phyloP scores from a whole-genome alignment of 2,113 vertebrate genomes.

The Geococcyx californianus region DNA sequence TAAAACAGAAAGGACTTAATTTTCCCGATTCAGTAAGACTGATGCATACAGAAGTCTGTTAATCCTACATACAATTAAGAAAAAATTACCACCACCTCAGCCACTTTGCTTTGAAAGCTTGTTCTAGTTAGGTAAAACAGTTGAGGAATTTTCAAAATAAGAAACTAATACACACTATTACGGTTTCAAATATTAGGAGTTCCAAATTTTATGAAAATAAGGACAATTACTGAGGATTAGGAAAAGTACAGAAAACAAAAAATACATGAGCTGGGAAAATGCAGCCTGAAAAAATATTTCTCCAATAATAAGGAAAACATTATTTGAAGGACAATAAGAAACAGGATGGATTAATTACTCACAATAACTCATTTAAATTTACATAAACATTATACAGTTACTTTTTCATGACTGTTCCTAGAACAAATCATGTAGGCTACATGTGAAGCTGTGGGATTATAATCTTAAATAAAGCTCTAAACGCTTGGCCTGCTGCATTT shows the following conservation, averaged over 20 bases:
- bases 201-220: slow-evolving; percentile 15
- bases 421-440: background rate
- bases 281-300: background rate
- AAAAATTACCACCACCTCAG: background rate
- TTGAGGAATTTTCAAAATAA: background rate
- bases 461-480: background rate
- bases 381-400: background rate
- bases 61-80: background rate
- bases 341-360: slow-evolving; percentile 19
- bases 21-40: background rate
- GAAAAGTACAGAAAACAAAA: slow-evolving; percentile 5
- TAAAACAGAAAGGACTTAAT: background rate
- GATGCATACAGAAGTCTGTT: background rate
- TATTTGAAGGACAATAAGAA: slow-evolving; percentile 24
- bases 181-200: background rate
- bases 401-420: background rate
- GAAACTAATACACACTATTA: background rate
- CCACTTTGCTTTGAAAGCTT: background rate
- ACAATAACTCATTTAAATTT: background rate
- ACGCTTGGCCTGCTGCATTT: background rate
- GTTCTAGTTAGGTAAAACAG: background rate
- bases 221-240: background rate
- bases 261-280: background rate
- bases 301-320: background rate
- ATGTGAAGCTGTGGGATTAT: background rate